These are phyloP conservation scores for Notothenia coriiceps DNA, from an alignment of 2,113 vertebrate genomes.

Conservation along the genomic window DNA sequence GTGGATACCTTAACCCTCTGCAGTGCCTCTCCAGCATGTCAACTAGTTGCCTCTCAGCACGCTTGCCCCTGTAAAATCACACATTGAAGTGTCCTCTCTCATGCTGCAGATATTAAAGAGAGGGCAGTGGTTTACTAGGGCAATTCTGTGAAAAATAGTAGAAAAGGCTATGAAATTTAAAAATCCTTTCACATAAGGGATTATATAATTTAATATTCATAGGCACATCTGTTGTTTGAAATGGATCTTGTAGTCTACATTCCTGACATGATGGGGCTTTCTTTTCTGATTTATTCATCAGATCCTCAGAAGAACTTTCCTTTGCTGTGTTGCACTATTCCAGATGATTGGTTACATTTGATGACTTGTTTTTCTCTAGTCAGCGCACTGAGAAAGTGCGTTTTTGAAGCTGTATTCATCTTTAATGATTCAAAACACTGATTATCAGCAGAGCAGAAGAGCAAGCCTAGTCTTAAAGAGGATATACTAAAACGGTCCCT, in stretches of 20 bases:
- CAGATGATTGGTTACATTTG: background rate
- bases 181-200: background rate
- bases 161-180: slow-evolving; percentile 17
- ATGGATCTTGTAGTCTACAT: slow-evolving; percentile 19
- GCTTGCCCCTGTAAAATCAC: slow-evolving; percentile 47
- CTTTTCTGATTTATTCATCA: background rate
- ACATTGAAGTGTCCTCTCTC: slow-evolving; percentile 46
- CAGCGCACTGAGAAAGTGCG: background rate
- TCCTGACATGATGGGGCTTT: background rate
- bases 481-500: background rate
- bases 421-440: background rate
- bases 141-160: slow-evolving; percentile 16
- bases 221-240: slow-evolving; percentile 17
- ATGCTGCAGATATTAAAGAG: slow-evolving; percentile 35
- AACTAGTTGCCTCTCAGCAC: slow-evolving; percentile 54
- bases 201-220: slow-evolving; percentile 32
- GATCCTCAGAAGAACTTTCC: background rate
- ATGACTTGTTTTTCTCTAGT: background rate
- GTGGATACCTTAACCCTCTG: slow-evolving; percentile 50
- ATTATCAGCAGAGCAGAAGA: background rate
- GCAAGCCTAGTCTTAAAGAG: background rate
- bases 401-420: background rate
- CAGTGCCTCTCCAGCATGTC: slow-evolving; percentile 56
- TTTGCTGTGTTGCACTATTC: background rate
- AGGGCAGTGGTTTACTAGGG: slow-evolving; percentile 1